Evolutionary conservation across 2,888 invertebrate genomes (phyloP).

Genomic region (Plusia festucae): DNA sequence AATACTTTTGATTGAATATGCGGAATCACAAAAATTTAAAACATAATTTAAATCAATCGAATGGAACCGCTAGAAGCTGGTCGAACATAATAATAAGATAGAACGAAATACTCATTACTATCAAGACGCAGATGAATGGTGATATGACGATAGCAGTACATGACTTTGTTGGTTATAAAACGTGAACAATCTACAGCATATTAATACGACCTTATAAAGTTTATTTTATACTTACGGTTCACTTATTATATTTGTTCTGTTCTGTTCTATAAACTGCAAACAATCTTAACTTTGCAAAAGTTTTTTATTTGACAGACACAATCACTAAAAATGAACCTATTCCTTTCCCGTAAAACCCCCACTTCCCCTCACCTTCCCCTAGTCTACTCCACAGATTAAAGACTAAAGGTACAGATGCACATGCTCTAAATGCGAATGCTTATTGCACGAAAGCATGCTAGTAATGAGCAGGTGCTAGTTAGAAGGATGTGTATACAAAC

Average conservation of each 20-base stretch:
- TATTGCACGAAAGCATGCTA: too few relatives aligned
- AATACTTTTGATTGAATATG: background rate
- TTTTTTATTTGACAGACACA: slow-evolving; percentile 6
- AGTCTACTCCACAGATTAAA: too few relatives aligned
- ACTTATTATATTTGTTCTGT: slow-evolving; percentile 5
- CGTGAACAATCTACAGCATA: slow-evolving; percentile 36
- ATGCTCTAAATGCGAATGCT: too few relatives aligned
- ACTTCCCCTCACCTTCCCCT: background rate
- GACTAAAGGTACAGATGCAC: too few relatives aligned
- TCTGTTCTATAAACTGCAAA: slow-evolving; percentile 8
- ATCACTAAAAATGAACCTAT: background rate
- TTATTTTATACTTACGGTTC: slow-evolving; percentile 38
- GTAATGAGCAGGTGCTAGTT: too few relatives aligned
- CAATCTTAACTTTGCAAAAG: background rate
- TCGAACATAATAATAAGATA: background rate
- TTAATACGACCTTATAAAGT: background rate
- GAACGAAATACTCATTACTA: too few relatives aligned
- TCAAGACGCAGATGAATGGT: slow-evolving; percentile 1
- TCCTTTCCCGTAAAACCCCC: background rate
- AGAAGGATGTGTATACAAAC: too few relatives aligned
- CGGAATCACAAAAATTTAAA: background rate
- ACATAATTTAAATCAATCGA: background rate
- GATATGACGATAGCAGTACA: slow-evolving; percentile 50
- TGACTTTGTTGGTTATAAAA: slow-evolving; percentile 59
- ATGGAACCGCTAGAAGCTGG: background rate